Conservation (phyloP, 2,888 invertebrate species). For the Drosophila atroscutellata region DNA sequence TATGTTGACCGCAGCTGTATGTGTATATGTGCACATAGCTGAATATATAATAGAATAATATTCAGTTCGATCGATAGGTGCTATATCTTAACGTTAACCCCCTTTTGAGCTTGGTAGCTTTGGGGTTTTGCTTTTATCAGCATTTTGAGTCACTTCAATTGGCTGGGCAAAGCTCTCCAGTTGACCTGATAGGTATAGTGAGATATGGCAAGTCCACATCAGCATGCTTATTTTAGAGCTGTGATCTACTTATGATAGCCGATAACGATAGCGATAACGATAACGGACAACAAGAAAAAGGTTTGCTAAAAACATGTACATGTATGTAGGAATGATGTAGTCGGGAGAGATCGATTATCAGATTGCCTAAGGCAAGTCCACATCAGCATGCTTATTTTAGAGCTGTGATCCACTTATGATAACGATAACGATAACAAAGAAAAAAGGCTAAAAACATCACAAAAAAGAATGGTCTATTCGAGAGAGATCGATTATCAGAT, state of each 20-base stretch:
- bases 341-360: neutral
- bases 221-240: neutral
- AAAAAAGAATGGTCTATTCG: neutral
- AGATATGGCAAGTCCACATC: neutral
- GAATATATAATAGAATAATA: no score
- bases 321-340: neutral
- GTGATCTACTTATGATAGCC: neutral
- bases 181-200: neutral
- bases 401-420: neutral
- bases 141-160: neutral
- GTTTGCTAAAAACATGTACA: neutral
- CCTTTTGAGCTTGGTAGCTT: neutral
- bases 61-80: neutral
- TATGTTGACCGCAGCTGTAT: neutral
- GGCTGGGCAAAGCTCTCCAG: constrained; percentile 7
- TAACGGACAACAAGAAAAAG: neutral
- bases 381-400: neutral
- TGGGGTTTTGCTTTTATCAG: neutral
- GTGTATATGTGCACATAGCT: neutral
- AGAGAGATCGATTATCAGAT: neutral
- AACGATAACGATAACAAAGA: neutral
- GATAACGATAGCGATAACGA: neutral
- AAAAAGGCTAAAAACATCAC: neutral
- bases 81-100: neutral
- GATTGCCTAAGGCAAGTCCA: neutral